Evolutionary conservation across 2,888 invertebrate genomes (phyloP).

Genomic region (Nomada hirtipes): DNA sequence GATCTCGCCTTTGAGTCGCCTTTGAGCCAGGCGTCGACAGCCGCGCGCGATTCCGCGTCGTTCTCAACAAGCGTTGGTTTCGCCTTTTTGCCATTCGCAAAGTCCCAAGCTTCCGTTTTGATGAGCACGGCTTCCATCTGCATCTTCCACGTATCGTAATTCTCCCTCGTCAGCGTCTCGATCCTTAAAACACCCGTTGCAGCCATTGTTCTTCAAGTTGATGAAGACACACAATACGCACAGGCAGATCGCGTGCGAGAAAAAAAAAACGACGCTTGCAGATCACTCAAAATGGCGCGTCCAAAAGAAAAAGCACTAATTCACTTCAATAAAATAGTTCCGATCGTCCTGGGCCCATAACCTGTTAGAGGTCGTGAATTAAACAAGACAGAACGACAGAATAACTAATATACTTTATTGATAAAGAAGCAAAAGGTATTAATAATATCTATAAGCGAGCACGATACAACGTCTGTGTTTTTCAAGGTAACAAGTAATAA

Average conservation of each 20-base stretch:
- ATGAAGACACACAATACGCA: no score
- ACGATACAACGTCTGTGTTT: no score
- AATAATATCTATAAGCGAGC: no score
- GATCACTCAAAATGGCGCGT: no score
- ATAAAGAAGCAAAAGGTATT: no score
- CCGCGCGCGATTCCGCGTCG: neutral
- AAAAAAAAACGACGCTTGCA: no score
- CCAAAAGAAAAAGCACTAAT: neutral
- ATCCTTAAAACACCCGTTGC: neutral
- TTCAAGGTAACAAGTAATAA: no score
- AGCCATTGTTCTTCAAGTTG: neutral
- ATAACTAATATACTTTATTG: no score
- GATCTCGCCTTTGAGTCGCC: neutral
- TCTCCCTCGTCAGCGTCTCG: neutral
- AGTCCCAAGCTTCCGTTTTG: neutral
- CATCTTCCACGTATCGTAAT: conserved; percentile 4
- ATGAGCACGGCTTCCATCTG: conserved; percentile 1
- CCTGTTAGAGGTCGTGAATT: neutral
- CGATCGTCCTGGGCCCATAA: neutral
- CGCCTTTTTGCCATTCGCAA: neutral
- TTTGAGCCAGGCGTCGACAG: neutral
- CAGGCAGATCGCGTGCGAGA: no score
- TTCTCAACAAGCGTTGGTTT: neutral
- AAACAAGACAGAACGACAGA: no score
- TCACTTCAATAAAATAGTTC: neutral